These are phyloP conservation scores for Phalacrocorax carbo DNA, from an alignment of 2,113 vertebrate species.

Conservation along the genomic window DNA sequence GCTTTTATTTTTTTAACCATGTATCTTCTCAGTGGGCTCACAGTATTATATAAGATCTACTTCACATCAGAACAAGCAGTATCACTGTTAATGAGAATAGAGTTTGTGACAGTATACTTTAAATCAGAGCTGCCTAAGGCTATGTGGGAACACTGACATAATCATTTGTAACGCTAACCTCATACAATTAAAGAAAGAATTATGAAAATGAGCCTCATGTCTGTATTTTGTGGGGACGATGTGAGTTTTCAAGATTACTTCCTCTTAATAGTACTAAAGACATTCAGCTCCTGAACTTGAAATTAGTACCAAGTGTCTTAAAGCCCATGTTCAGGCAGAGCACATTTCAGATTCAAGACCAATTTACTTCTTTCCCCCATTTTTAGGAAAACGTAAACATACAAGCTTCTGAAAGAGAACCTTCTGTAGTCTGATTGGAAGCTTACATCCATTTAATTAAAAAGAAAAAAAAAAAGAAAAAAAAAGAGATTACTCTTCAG, in stretches of 20 bases:
- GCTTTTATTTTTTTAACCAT: background rate
- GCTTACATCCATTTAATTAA: background rate
- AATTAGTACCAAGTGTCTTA: background rate
- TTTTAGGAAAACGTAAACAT: background rate
- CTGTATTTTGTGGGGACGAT: background rate
- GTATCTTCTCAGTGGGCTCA: background rate
- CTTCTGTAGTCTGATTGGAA: background rate
- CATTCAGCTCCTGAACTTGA: background rate
- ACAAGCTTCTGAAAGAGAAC: background rate
- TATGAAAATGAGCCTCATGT: background rate
- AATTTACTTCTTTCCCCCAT: background rate
- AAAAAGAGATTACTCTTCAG: background rate
- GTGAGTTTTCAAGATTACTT: background rate
- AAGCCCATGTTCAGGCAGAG: background rate
- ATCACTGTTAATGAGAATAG: background rate
- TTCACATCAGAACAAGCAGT: background rate
- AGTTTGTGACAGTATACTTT: background rate
- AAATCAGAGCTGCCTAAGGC: background rate
- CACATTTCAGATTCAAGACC: background rate
- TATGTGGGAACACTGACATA: background rate
- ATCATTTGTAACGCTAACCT: background rate
- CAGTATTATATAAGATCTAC: background rate
- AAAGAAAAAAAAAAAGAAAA: background rate
- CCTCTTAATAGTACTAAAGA: background rate
- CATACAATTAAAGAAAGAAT: background rate